A percentile compares a stretch with the other conserved stretches of the same genome.
phyloP scores from a whole-genome alignment of 2,888 invertebrate species.

The Lycaena phlaeas region DNA sequence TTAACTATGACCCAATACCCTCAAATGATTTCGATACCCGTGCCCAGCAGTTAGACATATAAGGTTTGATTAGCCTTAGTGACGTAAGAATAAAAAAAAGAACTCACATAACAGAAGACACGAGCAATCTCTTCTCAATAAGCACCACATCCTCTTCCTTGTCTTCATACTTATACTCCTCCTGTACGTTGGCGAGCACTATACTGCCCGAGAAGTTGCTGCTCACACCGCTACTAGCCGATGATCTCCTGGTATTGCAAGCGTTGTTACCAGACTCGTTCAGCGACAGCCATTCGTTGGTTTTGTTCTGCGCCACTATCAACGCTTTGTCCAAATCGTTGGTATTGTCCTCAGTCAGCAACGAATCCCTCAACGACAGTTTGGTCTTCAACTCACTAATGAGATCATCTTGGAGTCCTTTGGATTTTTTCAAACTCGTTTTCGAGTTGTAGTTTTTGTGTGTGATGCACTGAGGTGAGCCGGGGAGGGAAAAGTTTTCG shows the following conservation, averaged over 20 bases:
- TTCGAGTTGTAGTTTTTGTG: slow-evolving; percentile 55
- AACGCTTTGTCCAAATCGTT: slow-evolving; percentile 44
- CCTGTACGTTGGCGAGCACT: slow-evolving; percentile 74
- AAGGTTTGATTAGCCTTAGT: no score
- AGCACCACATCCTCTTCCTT: slow-evolving; percentile 79
- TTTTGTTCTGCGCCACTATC: slow-evolving; percentile 49
- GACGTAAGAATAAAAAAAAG: no score
- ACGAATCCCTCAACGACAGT: slow-evolving; percentile 16
- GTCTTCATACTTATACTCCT: slow-evolving; percentile 84
- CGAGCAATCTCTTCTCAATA: slow-evolving; percentile 75
- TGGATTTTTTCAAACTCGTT: slow-evolving; percentile 37
- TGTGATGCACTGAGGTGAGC: slow-evolving; percentile 49
- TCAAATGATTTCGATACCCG: no score
- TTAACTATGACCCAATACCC: no score
- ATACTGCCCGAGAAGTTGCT: slow-evolving; percentile 54
- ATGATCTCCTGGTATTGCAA: slow-evolving; percentile 53
- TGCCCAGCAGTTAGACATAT: no score
- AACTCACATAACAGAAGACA: slow-evolving; percentile 69
- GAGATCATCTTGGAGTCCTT: slow-evolving; percentile 13
- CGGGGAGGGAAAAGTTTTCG: slow-evolving; percentile 57
- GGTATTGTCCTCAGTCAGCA: slow-evolving; percentile 32
- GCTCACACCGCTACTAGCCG: slow-evolving; percentile 60
- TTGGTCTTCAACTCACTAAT: slow-evolving; percentile 10
- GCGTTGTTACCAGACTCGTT: slow-evolving; percentile 29
- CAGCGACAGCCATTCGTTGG: slow-evolving; percentile 49